Base-by-base conservation (phyloP, 2,797 vertebrate species). In the Lacerta agilis region DNA sequence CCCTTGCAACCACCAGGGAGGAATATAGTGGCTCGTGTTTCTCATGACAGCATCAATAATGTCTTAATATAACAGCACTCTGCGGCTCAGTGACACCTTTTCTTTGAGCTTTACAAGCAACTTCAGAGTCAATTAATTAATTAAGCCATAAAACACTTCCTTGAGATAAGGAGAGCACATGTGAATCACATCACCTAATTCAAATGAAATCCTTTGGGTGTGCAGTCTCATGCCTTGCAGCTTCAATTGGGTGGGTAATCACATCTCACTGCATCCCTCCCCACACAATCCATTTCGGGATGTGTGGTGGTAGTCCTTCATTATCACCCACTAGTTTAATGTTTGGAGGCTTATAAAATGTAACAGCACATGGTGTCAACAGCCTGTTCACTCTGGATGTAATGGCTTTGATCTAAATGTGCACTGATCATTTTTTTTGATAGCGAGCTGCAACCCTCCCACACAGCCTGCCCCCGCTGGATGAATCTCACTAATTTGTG, bases 71-170 rank as follows among this genome's bases (percentile, higher is more conserved):
- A 36, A 76, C 81, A 82, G 36, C 0, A 0, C 66, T 71, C 69
- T 72, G 33, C 45, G 90, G 38, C 90, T 69, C 29, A 0, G 0
- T 0, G 86, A 85, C 45, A 88, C 84, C 77, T 72, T 82, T 86
- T 69, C 49, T 83, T 25, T 88, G 69, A 82, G 41, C 83, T 89
- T 91, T 79, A 38, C 29, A 67, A 43, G 75, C 41, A 36, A 29
- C 25, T 78, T 76, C 58, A 69, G 69, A 33, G 61, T 77, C 45
- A 84, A 11, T 29, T 88, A 85, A 82, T 88, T 89, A 91, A 87
- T 92, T 88, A 92, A 93, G 11, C 49, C 82, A 82, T 84, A 78
- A 55, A 58, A 3, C 1, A 82, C 4, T 71, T 76, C 75, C 0
- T 0, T 25, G 85, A 81, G 82, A 76, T 77, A 73, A 9, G 1